These are phyloP conservation scores for Drosophila merina DNA, from an alignment of 2,888 invertebrate species.

Conservation along the genomic window DNA sequence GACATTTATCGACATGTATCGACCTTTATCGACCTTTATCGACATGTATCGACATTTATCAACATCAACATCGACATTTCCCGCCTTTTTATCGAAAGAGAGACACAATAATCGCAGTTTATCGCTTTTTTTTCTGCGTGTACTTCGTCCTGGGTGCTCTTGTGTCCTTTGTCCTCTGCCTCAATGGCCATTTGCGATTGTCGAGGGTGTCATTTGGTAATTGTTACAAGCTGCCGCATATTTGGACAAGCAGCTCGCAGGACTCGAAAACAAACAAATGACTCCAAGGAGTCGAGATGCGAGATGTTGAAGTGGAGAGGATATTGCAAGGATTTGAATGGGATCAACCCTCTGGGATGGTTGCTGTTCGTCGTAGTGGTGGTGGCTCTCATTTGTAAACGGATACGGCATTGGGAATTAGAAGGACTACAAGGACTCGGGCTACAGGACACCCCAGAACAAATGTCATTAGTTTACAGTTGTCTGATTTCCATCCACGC, in stretches of 20 bases:
- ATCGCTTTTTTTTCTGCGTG: neutral
- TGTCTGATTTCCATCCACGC: conserved; percentile 73
- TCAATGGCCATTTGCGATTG: conserved; percentile 55
- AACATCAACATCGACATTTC: no score
- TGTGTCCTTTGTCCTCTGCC: conserved; percentile 7
- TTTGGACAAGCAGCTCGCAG: conserved; percentile 69
- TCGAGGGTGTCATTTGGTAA: conserved; percentile 79
- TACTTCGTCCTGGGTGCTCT: neutral
- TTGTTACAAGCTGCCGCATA: conserved; percentile 79
- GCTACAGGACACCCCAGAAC: conserved; percentile 23
- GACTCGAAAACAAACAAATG: conserved; percentile 77
- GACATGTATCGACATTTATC: no score
- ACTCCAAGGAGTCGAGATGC: conserved; percentile 23
- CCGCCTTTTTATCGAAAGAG: no score
- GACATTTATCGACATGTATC: no score
- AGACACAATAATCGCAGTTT: no score
- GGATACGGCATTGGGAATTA: conserved; percentile 56
- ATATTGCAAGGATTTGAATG: neutral
- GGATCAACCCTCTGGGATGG: conserved; percentile 55
- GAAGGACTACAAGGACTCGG: conserved; percentile 41
- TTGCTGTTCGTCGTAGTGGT: no score
- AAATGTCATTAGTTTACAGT: conserved; percentile 82
- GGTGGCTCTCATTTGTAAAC: conserved; percentile 58
- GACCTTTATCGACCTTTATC: no score
- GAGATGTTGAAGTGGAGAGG: conserved; percentile 3